Evolutionary conservation across 1,140 invertebrate species (phyloP), one percentile per base, ranked within the genome.

Genomic region (Mizuhopecten yessoensis): DNA sequence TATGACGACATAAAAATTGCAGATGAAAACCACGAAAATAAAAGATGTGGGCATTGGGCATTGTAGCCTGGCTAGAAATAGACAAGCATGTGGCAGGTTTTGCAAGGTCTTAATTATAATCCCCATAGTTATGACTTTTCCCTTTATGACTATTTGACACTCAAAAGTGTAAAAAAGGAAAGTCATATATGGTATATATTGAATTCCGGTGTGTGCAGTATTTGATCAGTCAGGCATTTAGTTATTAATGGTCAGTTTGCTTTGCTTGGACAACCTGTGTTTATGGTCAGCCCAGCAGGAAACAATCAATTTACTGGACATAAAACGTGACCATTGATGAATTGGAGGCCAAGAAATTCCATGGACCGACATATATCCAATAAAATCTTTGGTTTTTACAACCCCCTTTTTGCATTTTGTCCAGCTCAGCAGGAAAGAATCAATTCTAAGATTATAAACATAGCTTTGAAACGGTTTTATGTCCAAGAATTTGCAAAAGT

Each of bases 51-150:
- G 57, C n/a, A 29, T 23, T 75, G 57, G 57, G n/a, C 57, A 75
- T 75, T 75, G 57, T 29, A 29, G 57, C 1, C 45, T 0, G 57
- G 57, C 57, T 29, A 75, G 23, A 75, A 29, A 75, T 75, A 75
- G 57, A 75, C 57, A 29, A 75, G 57, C 23, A 75, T 75, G 9
- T 75, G 42, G 23, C 57, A 75, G 57, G 57, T 75, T 75, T 17
- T 75, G 57, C 57, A 75, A 75, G 57, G 23, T 75, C n/a, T 75
- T 75, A 75, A 75, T 75, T 75, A 75, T 75, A 75, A 75, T 75
- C 57, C 57, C 17, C 5, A n/a, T 75, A 75, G 57, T 75, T 75
- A 75, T 75, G 57, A 75, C 1, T 29, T 75, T 29, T 75, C 11
- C 57, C 23, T 75, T 75, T 75, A 75, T 75, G 2, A 29, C 57